Evolutionary conservation across 1,140 invertebrate genomes (phyloP), one percentile per base, ranked within the genome.

Genomic region (Hyphantria cunea): DNA sequence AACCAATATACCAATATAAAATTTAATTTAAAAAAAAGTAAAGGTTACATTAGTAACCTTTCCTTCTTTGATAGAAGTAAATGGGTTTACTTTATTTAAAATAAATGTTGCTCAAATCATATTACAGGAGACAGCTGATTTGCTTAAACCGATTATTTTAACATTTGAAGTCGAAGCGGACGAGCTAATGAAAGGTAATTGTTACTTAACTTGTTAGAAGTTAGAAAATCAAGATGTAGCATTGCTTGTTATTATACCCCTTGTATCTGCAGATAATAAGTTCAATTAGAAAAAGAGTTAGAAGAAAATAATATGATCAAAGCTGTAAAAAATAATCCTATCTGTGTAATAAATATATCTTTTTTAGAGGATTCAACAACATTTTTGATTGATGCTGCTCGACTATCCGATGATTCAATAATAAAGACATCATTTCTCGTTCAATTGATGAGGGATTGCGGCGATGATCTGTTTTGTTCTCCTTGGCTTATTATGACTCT

Each of bases 391-490:
- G 58, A 80, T 25, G 66, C 66, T 32, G 84, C 76, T 14, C 78
- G 84, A 39, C 55, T 86, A 10, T 85, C 84, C 0, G 76, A 82
- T 9, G 74, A 80, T 6, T 86, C 86, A 0, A 54, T 56, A 6
- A 42, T 88, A n/a, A 58, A 78, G 6, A 62, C 75, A 2, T 76
- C 75, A 1, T 81, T 86, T 32, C 67, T 76, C 6, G 76, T 88
- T 15, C 85, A 88, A 41, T 32, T 90, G n/a, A 78, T 77, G 6
- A 73, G 80, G 13, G 85, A 84, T 53, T 90, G 87, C 64, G 87
- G 85, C 0, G 80, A 86, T 12, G 86, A 88, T 45, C 53, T 88
- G n/a, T 83, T 88, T 54, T 90, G 87, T 54, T 84, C 62, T 32
- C 87, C 87, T 8, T 70, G 70, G 41, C 59, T 89, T 8, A 44